Evolutionary conservation across 2,113 vertebrate species (phyloP).

Genomic region (Thunnus thynnus): DNA sequence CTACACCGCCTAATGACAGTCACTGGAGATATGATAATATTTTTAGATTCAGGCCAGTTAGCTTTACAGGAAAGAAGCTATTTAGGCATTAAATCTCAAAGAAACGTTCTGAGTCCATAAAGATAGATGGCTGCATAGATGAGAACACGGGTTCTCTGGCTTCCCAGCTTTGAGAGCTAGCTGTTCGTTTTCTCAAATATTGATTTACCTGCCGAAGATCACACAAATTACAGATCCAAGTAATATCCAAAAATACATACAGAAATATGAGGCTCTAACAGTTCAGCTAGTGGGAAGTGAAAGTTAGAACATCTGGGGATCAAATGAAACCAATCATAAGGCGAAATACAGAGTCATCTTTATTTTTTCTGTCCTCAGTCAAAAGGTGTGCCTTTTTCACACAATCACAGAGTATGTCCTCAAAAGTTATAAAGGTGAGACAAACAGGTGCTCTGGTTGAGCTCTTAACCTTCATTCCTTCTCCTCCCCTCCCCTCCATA

Average conservation of each 20-base stretch:
- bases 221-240: constrained; percentile 46
- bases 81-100: constrained; percentile 42
- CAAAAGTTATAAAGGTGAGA: constrained; percentile 10
- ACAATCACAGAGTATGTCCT: not conserved
- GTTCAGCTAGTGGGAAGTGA: constrained; percentile 28
- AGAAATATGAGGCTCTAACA: constrained; percentile 40
- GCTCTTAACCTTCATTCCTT: constrained; percentile 42
- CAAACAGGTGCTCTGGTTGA: constrained; percentile 29
- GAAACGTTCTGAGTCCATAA: constrained; percentile 18
- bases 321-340: constrained; percentile 26
- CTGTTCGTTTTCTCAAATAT: constrained; percentile 48
- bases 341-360: not conserved
- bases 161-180: constrained; percentile 52
- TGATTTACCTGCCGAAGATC: constrained; percentile 52
- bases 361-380: constrained; percentile 21
- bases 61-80: constrained; percentile 48
- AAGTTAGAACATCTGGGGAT: constrained; percentile 17
- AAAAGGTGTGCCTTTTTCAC: constrained; percentile 15
- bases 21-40: constrained; percentile 37
- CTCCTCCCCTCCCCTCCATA: constrained; percentile 7
- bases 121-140: constrained; percentile 34
- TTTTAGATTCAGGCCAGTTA: constrained; percentile 45
- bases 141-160: constrained; percentile 43
- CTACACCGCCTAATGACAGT: constrained; percentile 25
- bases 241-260: constrained; percentile 36